Evolutionary conservation across 2,888 invertebrate genomes (phyloP), one percentile per base, ranked within the genome.

Genomic region (Nephrocerus scutellatus): DNA sequence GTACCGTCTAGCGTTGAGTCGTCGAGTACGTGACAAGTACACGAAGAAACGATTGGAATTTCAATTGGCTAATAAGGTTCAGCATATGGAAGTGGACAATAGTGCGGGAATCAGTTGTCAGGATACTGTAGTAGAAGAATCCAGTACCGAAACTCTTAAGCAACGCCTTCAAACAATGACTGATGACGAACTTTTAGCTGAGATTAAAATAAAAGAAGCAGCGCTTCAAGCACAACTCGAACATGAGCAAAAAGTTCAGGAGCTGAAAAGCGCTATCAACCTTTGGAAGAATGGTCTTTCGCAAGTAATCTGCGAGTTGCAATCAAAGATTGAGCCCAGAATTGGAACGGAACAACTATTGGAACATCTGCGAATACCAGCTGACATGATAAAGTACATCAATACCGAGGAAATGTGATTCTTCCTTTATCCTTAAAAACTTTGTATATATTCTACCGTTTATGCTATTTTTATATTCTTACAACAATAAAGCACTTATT

Each of bases 261-360:
- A 54, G 7, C 43, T 59, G 0, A 40, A 50, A 24, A 9, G 36
- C 2, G 43, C 53, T 2, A 59, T 66, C 20, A 40, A 47, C 9
- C 48, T 41, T 0, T 65, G 66, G 65, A 50, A 44, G 15, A 43
- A 24, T 9, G 67, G 53, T 1, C 63, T 66, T 25, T 40, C 41
- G 1, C 35, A 41, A 1, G 54, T 59, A 2, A 16, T 63, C 4
- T 46, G 48, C 2, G 64, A 63, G 20, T 44, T 65, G 2, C 55
- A 54, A 10, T 35, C 47, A 4, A 46, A 52, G 35, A 15, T 50
- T 2, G 43, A 51, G 19, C 54, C 54, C 0, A 39, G 43, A 5
- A 37, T 47, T 18, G 48, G 50, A 15, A 36, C 20, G 5, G 36
- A 42, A 18, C 37, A 35, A 2, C 13, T 66, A 2, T 44, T 64